phyloP scores from a whole-genome alignment of 1,140 invertebrate genomes.

The Drosophila arawakana region DNA sequence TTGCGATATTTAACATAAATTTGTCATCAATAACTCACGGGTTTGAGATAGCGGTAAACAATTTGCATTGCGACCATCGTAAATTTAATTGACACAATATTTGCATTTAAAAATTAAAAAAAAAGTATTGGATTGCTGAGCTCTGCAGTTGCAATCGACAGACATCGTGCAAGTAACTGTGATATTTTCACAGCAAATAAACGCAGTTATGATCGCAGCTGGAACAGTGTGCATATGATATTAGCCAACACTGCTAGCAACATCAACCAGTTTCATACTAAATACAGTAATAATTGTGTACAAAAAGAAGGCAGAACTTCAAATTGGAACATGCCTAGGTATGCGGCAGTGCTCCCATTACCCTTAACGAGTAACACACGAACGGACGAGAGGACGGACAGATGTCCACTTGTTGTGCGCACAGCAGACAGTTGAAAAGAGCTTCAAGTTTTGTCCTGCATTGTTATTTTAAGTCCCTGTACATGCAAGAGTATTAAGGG shows the following conservation, averaged over 20 bases:
- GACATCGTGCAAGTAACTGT: neutral
- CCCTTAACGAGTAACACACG: slow-evolving; percentile 55
- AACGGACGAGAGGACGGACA: neutral
- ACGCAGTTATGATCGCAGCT: neutral
- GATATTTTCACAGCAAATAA: neutral
- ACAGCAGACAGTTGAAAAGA: slow-evolving; percentile 24
- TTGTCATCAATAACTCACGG: neutral
- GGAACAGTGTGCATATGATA: slow-evolving; percentile 3
- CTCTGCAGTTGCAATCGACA: slow-evolving; percentile 1
- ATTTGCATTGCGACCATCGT: slow-evolving; percentile 4
- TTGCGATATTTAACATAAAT: slow-evolving; percentile 12
- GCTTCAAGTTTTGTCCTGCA: slow-evolving; percentile 50
- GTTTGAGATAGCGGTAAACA: neutral
- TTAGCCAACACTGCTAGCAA: slow-evolving; percentile 18
- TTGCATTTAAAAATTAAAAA: slow-evolving; percentile 25
- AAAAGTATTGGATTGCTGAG: slow-evolving; percentile 14
- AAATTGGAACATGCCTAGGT: slow-evolving; percentile 55
- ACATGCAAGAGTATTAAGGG: too few species aligned
- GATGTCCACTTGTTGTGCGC: slow-evolving; percentile 46
- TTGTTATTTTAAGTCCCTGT: neutral
- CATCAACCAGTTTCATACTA: slow-evolving; percentile 41
- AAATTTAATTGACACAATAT: slow-evolving; percentile 14
- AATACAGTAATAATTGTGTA: slow-evolving; percentile 61
- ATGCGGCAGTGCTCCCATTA: slow-evolving; percentile 23
- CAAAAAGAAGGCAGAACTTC: slow-evolving; percentile 38